Base-by-base conservation (phyloP, 2,888 invertebrate species). In the Pteria penguin region DNA sequence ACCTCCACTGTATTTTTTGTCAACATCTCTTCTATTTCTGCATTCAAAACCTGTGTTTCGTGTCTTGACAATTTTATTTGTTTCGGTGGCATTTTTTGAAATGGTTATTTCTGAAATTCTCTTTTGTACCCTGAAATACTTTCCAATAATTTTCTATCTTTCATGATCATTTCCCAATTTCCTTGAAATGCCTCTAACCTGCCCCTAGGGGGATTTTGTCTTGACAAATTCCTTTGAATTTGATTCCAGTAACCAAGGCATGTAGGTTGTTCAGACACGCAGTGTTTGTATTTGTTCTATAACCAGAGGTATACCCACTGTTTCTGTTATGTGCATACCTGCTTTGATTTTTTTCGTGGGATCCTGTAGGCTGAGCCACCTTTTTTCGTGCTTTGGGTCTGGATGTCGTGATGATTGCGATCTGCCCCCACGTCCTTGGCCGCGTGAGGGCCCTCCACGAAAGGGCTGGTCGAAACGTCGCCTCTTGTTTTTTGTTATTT, bases 31-130 rank as follows among this genome's bases (percentile, higher is more conserved):
- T n/a, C n/a, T n/a, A n/a, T n/a, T n/a, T n/a, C n/a, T n/a, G n/a
- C n/a, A n/a, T n/a, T n/a, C n/a, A n/a, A n/a, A n/a, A n/a, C n/a
- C 62, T 62, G n/a, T 22, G 32, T 32, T 62, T 62, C 32, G 29
- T 62, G n/a, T 32, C 32, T 24, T 62, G 62, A 62, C 31, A 62
- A 32, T 32, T 62, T 33, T 62, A 32, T 62, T 62, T 29, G 62
- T 29, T 22, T 32, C 32, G 33, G 62, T 62, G 22, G 32, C 22
- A n/a, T 3, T 29, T 24, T 62, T 31, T 62, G 62, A 62, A 62
- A 18, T 29, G 62, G 62, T 32, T 29, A 24, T 62, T 31, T 22
- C 22, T 11, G 29, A 31, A 62, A 62, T 32, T 62, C 33, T 62
- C 29, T 62, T 62, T 33, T 29, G 62, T 62, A 33, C 2, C 62